A percentile compares a stretch with the other conserved stretches of the same genome.
phyloP scores from a whole-genome alignment of 2,113 vertebrate genomes.

The Craseonycteris thonglongyai region DNA sequence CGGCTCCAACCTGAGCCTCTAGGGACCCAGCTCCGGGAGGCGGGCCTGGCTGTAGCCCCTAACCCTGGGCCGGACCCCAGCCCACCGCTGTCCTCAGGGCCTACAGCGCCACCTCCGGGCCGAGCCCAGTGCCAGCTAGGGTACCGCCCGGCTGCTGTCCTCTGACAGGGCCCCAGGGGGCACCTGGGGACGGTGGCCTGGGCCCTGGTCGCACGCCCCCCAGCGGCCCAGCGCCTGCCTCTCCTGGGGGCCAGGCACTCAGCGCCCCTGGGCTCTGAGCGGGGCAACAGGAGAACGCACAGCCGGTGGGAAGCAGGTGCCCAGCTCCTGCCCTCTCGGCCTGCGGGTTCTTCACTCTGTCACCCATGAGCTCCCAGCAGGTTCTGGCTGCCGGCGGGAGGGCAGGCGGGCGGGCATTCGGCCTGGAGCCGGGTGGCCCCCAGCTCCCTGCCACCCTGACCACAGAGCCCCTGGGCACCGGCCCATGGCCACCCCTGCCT shows the following conservation, averaged over 20 bases:
- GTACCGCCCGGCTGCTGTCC: accelerated
- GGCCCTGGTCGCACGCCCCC: background rate
- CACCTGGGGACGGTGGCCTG: background rate
- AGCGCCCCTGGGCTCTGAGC: background rate
- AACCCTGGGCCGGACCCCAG: background rate
- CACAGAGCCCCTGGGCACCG: accelerated
- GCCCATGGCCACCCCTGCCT: background rate
- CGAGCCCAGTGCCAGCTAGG: background rate
- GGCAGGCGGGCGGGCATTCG: accelerated
- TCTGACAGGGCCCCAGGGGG: background rate
- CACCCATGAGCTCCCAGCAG: accelerated
- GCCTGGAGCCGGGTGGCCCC: accelerated
- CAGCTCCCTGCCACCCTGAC: background rate
- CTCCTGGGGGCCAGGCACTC: background rate
- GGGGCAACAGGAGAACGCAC: background rate
- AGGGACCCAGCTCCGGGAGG: background rate
- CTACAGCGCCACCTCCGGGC: background rate
- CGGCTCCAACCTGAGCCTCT: accelerated
- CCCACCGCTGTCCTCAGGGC: accelerated
- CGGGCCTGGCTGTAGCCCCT: accelerated
- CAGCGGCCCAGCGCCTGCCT: background rate
- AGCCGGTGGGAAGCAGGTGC: accelerated
- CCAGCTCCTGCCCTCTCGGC: no score
- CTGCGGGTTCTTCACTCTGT: background rate
- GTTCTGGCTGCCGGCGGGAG: accelerated